Evolutionary conservation across 2,888 invertebrate genomes (phyloP), one percentile per base, ranked within the genome.

Genomic region (Plagodis pulveraria): DNA sequence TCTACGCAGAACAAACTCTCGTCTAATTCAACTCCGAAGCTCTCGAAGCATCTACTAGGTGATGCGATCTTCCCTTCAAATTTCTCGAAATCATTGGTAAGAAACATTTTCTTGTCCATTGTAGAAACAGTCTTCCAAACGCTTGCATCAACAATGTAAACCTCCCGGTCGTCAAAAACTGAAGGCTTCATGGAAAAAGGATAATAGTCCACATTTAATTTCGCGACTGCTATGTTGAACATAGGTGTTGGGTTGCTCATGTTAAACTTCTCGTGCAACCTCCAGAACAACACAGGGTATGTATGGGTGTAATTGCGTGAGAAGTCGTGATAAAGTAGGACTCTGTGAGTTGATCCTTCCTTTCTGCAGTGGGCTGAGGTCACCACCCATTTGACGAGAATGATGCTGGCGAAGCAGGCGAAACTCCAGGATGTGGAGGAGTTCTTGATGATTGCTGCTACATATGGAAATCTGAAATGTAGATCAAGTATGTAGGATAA

Each of bases 71-170:
- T 69, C 0, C 84, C 66, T 0, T 74, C 69, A 5, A 81, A 81
- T 5, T 67, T 78, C 0, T 80, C 83, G 0, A 90, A 80, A 50
- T 87, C 88, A 44, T 90, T 88, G 0, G 91, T 89, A 36, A 91
- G 48, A 40, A 77, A 91, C 5, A 86, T 65, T n/a, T 75, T 80
- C 9, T 78, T 81, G 9, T 87, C 84, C 89, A 91, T 91, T 0
- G 89, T 81, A 0, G 84, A 75, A 0, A 90, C 84, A 0, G 90
- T 90, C 68, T 89, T 91, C 91, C 91, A 91, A 1, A 91, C 60
- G 12, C 83, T 80, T 0, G 83, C 84, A 5, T 84, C 86, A 0
- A 81, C 58, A 0, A 65, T 55, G 0, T 6, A 50, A 0, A 59
- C 74, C 0, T 51, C 43, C 0, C 53, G 67, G 0, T 76, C 80